A percentile compares a stretch with the other conserved stretches of the same genome.
Evolutionary conservation across 2,888 invertebrate species (phyloP).

Genomic region (Lamellibrachia columna): DNA sequence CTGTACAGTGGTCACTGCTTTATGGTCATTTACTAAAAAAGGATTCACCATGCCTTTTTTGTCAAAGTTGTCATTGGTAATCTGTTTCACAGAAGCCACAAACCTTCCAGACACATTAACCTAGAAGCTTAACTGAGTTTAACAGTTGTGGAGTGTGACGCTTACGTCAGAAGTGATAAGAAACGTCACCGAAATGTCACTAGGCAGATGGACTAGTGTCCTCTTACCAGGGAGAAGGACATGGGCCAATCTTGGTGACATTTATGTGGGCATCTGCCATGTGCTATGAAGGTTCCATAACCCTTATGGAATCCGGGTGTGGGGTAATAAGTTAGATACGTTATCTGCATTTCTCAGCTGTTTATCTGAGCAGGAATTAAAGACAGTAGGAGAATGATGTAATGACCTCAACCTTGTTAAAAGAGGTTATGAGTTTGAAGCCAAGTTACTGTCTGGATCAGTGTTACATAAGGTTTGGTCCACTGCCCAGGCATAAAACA

Average conservation of each 20-base stretch:
- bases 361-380: background rate
- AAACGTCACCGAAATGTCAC: background rate
- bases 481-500: background rate
- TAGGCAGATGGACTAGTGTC: background rate
- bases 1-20: background rate
- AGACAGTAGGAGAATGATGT: background rate
- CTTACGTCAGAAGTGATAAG: background rate
- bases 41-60: no score
- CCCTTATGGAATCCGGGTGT: background rate
- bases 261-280: background rate
- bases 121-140: background rate
- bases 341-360: background rate
- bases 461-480: background rate
- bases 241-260: background rate
- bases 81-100: background rate
- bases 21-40: no score
- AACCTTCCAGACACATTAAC: background rate
- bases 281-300: background rate
- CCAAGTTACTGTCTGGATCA: background rate
- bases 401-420: background rate
- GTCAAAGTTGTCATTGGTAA: no score
- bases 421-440: background rate
- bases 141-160: background rate
- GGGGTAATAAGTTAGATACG: background rate
- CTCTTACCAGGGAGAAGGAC: background rate